These are phyloP conservation scores for Popillia japonica DNA, from an alignment of 1,140 invertebrate genomes.

Conservation along the genomic window DNA sequence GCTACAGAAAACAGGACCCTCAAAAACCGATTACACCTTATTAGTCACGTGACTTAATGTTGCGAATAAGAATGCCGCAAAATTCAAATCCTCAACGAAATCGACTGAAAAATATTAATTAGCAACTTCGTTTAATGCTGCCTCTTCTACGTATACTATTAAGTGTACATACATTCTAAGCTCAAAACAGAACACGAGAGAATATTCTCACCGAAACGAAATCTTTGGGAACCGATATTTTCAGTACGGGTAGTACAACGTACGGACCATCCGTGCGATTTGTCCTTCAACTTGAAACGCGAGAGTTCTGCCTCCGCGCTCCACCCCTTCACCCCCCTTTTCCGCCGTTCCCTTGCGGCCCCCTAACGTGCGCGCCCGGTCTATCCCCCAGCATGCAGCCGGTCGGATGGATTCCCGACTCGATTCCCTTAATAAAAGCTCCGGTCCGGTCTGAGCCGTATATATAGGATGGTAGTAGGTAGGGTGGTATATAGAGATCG, in stretches of 20 bases:
- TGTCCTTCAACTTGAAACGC: constrained; percentile 38
- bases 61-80: no score
- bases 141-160: no score
- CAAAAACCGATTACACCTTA: no score
- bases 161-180: no score
- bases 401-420: constrained; percentile 23
- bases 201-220: no score
- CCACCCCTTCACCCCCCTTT: neutral
- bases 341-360: no score
- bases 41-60: no score
- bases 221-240: constrained; percentile 16
- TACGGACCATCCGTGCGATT: neutral
- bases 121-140: no score
- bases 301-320: constrained; percentile 11
- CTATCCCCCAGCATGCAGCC: constrained; percentile 2
- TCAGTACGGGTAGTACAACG: neutral
- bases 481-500: neutral
- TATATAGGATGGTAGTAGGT: neutral
- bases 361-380: neutral
- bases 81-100: no score
- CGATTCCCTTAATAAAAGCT: constrained; percentile 31
- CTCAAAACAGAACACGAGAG: no score
- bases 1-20: no score
- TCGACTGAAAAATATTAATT: no score
- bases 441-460: neutral